Conservation (phyloP, 92 coral and sea anemone genomes). For the Porites rus region DNA sequence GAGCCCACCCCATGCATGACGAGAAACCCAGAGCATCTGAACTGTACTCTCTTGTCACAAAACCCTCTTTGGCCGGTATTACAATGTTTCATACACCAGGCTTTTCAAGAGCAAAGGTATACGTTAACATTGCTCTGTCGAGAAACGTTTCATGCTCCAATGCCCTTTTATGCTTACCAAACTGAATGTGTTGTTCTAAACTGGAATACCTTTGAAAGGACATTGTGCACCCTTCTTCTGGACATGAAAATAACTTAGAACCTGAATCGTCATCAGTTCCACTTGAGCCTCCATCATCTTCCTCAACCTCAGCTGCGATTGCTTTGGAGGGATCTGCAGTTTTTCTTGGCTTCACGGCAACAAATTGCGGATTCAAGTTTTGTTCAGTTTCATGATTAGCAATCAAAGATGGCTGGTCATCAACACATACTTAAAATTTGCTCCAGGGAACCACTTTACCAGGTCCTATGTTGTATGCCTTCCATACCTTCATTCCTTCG, state of each 20-base stretch:
- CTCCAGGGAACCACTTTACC: conserved; percentile 23
- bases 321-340: not conserved
- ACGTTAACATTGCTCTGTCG: conserved; percentile 20
- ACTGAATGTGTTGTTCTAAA: conserved; percentile 55
- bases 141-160: conserved; percentile 44
- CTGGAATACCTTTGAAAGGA: conserved; percentile 54
- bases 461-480: conserved; percentile 32
- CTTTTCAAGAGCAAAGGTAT: not conserved
- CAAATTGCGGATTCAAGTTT: not conserved
- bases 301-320: not conserved
- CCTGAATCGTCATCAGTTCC: not conserved
- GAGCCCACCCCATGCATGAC: conserved; percentile 9
- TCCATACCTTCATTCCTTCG: conserved; percentile 15
- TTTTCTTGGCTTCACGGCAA: not conserved
- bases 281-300: not conserved
- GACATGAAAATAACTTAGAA: conserved; percentile 48
- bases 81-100: not conserved
- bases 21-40: not conserved
- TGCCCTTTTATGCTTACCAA: conserved; percentile 64
- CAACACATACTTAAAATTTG: conserved; percentile 15
- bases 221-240: conserved; percentile 77
- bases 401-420: conserved; percentile 2
- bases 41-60: not conserved
- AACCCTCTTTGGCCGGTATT: not conserved
- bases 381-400: not conserved